A percentile compares a stretch with the other conserved stretches of the same genome.
Evolutionary conservation across 1,140 invertebrate species (phyloP).

Genomic region (Ladona fulva): DNA sequence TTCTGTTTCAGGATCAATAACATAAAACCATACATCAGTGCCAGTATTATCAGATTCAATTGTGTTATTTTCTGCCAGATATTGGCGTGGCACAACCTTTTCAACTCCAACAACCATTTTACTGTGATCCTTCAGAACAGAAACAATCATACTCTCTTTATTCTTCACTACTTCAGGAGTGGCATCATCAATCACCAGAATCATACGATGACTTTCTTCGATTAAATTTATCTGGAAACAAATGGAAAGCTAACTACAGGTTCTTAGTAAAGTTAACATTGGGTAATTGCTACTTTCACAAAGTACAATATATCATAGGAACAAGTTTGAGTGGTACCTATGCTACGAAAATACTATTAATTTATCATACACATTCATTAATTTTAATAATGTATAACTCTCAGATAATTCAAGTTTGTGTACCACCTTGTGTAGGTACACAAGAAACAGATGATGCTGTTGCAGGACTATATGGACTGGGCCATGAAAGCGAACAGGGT

Average conservation of each 20-base stretch:
- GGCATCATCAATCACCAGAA: constrained; percentile 64
- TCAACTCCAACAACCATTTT: constrained; percentile 68
- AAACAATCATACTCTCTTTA: constrained; percentile 51
- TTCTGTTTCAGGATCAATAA: constrained; percentile 68
- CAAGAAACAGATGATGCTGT: too few relatives aligned
- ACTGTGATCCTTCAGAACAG: constrained; percentile 62
- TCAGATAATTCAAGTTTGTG: too few relatives aligned
- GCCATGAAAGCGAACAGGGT: too few relatives aligned
- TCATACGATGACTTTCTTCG: constrained; percentile 57
- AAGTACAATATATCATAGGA: background rate
- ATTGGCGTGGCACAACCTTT: constrained; percentile 58
- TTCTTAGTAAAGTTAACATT: too few relatives aligned
- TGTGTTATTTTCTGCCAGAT: constrained; percentile 58
- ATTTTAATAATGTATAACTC: too few relatives aligned
- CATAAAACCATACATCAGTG: constrained; percentile 80
- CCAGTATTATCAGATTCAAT: constrained; percentile 58
- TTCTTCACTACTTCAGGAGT: constrained; percentile 59
- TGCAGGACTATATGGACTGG: too few relatives aligned
- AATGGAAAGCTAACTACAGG: too few relatives aligned
- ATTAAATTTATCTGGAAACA: constrained; percentile 49
- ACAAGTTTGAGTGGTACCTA: too few relatives aligned
- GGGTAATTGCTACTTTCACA: too few relatives aligned
- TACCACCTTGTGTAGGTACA: too few relatives aligned
- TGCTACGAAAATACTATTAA: too few relatives aligned
- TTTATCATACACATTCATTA: too few relatives aligned